Evolutionary conservation across 2,113 vertebrate species (phyloP), one percentile per base, ranked within the genome.

Genomic region (Apodemus sylvaticus): DNA sequence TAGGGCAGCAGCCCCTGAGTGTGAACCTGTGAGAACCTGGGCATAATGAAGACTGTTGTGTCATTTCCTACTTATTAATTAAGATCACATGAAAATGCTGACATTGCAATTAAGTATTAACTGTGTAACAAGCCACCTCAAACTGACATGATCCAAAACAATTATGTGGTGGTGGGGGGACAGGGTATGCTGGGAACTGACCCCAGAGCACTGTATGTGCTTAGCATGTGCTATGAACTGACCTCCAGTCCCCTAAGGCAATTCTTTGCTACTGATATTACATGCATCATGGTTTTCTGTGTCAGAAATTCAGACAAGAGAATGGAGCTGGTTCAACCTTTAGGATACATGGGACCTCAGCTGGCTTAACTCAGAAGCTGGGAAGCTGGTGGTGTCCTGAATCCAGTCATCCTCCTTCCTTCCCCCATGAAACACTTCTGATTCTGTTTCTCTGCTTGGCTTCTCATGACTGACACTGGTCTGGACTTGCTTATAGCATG

Each of bases 1-100:
- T 60, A 82, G 3, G 53, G 55, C 26, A 90, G 16, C 77, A 83
- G 48, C 48, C 76, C 82, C n/a, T 36, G 48, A 34, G 3, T 53
- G 9, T 68, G 20, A 94, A 34, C 60, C 42, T 29, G 24, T 31
- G 7, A 77, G 48, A 16, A 39, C 58, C 70, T 73, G 73, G 62
- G 55, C 42, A 90, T 58, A 58, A 90, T 29, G 39, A 14, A 78
- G 73, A 60, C 26, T 53, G 26, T 71, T 86, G 58, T 51, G 19
- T 51, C n/a, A 81, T 93, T 71, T 94, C n/a, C 24, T 62, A 91
- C 76, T 42, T 31, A 31, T 91, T 78, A 66, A 70, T 89, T 78
- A 83, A 78, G 87, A 68, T 36, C 58, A 96, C 39, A 90, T 86
- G 31, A 93, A 79, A 77, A 82, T 73, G 5, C 45, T 82, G 90